Conservation (phyloP, 23 tunicate species). For the Botrylloides violaceus region DNA sequence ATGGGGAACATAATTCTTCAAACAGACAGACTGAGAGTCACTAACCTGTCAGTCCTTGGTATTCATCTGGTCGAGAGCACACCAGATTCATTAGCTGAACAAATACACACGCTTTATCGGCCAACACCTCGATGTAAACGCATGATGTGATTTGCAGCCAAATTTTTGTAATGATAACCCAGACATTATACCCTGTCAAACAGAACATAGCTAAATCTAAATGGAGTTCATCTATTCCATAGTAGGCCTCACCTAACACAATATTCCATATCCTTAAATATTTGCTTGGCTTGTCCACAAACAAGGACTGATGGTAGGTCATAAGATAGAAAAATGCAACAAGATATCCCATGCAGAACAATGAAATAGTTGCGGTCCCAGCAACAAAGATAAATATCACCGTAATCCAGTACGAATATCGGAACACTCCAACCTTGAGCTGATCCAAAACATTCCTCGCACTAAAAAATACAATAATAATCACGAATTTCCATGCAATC, state of each 20-base stretch:
- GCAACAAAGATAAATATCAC: conserved; percentile 73
- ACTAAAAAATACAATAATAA: too few relatives aligned
- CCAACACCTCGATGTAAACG: conserved; percentile 63
- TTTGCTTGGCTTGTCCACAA: conserved; percentile 44
- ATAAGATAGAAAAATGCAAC: conserved; percentile 77
- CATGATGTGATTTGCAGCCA: conserved; percentile 73
- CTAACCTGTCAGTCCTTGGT: conserved; percentile 35
- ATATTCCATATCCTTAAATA: conserved; percentile 48
- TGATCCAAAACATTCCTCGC: conserved; percentile 61
- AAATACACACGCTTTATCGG: conserved; percentile 56
- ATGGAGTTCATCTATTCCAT: too few relatives aligned
- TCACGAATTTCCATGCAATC: too few relatives aligned
- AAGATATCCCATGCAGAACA: conserved; percentile 93
- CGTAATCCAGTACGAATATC: conserved; percentile 78
- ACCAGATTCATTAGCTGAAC: conserved; percentile 70
- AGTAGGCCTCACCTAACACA: conserved; percentile 42
- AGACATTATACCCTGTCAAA: conserved; percentile 59
- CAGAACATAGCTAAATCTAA: too few relatives aligned
- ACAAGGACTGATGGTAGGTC: conserved; percentile 37
- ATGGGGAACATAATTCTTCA: too few relatives aligned
- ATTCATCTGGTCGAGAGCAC: conserved; percentile 42
- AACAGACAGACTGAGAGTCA: neutral
- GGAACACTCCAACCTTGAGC: conserved; percentile 53
- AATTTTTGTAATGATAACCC: conserved; percentile 53
- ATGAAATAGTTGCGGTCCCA: conserved; percentile 74